Evolutionary conservation across 2,113 vertebrate species (phyloP), one percentile per base, ranked within the genome.

Genomic region (Aphyosemion australe): DNA sequence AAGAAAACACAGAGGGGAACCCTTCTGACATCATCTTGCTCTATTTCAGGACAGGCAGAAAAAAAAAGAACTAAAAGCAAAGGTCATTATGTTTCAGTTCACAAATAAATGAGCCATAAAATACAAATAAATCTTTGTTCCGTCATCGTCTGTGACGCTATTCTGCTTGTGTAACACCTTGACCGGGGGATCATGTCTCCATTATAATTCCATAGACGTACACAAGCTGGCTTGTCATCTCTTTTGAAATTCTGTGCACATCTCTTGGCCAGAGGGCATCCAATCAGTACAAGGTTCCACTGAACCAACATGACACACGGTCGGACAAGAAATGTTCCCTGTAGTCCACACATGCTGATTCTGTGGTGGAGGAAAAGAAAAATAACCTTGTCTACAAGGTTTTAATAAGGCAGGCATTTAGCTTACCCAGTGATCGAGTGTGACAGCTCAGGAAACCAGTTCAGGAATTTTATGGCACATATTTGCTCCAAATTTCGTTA

Each of bases 1-100:
- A 72, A 65, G 67, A 58, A n/a, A 61, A 83, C 87, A 73, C 86
- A 84, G 83, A 83, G 85, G 71, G 80, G 81, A 84, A 79, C 77
- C 82, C 82, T 73, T 77, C 65, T 84, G 79, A 88, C 80, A 86
- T 86, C 79, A 87, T 76, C 52, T 20, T 1, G 51, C n/a, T 75
- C 88, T 91, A 90, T 91, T 90, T 90, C 79, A 84, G 76, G 83
- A 76, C 50, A 65, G 61, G 41, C 7, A 59, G 16, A 60, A 62
- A 43, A 43, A 49, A 47, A 50, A 56, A 48, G 6, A 19, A 31
- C 41, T 2, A 43, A 50, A 21, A 79, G 55, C 32, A 18, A 75
- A 65, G 61, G 12, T 45, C 39, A 39, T 37, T 37, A 49, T 21
- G 48, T 72, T 21, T 46, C 16, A n/a, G 12, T 39, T 53, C 65